phyloP scores from a whole-genome alignment of 2,797 vertebrate genomes.

The Rhynchotus rufescens region DNA sequence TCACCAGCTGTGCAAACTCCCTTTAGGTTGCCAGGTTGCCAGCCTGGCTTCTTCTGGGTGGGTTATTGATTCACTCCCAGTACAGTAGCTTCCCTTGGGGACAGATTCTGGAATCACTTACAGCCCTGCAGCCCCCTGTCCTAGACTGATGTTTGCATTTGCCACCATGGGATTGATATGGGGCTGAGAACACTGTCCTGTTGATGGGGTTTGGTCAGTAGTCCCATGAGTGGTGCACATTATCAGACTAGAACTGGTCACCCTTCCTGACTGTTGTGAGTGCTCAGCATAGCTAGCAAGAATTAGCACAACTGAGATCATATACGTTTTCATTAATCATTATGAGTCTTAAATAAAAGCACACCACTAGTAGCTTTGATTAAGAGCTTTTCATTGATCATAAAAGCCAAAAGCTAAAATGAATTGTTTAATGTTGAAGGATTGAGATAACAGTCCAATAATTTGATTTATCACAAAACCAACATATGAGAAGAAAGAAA shows the following conservation, averaged over 20 bases:
- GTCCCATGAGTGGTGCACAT: background rate
- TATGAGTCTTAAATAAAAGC: slow-evolving; percentile 28
- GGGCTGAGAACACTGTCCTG: background rate
- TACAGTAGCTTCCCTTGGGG: background rate
- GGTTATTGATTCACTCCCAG: background rate
- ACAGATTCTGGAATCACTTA: background rate
- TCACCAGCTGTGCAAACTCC: slow-evolving; percentile 52
- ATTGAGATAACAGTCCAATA: slow-evolving; percentile 61
- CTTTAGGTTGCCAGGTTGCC: background rate
- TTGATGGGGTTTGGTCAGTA: background rate
- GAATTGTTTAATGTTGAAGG: slow-evolving; percentile 60
- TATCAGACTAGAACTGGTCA: background rate
- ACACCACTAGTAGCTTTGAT: slow-evolving; percentile 60
- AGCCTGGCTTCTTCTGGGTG: background rate
- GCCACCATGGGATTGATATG: background rate
- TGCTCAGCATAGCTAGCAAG: slow-evolving; percentile 27
- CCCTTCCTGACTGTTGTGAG: background rate
- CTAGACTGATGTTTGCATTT: background rate
- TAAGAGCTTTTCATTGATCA: slow-evolving; percentile 66
- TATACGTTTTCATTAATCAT: slow-evolving; percentile 61
- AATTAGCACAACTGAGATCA: slow-evolving; percentile 50
- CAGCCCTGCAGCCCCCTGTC: background rate
- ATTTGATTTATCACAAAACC: slow-evolving; percentile 44
- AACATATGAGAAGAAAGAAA: slow-evolving; percentile 49
- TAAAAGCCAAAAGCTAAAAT: slow-evolving; percentile 23